Base-by-base conservation (phyloP, 1,140 invertebrate genomes). In the Ceratina calcarata region DNA sequence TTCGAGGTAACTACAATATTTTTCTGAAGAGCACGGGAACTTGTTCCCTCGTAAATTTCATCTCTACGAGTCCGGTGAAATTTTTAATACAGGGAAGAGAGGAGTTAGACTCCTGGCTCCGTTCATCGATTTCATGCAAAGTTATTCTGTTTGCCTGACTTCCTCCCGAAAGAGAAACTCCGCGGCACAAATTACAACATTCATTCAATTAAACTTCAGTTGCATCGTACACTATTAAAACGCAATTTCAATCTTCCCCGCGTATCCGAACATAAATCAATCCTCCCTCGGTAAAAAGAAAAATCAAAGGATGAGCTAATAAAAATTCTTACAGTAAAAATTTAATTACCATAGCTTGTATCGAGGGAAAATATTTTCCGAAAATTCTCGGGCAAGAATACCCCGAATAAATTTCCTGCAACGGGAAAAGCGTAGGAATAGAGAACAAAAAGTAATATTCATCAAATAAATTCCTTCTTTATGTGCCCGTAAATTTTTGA, bases 41-140 rank as follows among this genome's bases (percentile, higher is more conserved):
- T 78, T 78, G 69, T 55, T 72, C 51, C 16, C 60, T 72, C 76
- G 60, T 72, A 72, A 64, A 78, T 72, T 65, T 78, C 76, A 72
- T 72, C 60, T 64, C 27, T 18, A 18, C 67, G 13, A 37, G 37
- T 53, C n/a, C 16, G 68, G 64, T 57, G 76, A 78, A 78, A 78
- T 78, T 78, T 78, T 78, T 78, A 78, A 78, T 62, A 71, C 75
- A 37, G 3, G 16, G 22, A 16, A 27, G 51, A 49, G 66, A 49
- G 24, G 24, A 57, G 69, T 57, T 24, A 20, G 76, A 72, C 76
- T 60, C 37, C 53, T 78, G 58, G 60, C 60, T 72, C 20, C 76
- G 27, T 78, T 78, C 69, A 78, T 78, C 76, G 76, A 78, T 78
- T 78, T 78, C 76, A 78, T 78, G 69, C 76, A 78, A 78, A 78